phyloP scores from a whole-genome alignment of 2,797 vertebrate species.

The Okamejei kenojei region DNA sequence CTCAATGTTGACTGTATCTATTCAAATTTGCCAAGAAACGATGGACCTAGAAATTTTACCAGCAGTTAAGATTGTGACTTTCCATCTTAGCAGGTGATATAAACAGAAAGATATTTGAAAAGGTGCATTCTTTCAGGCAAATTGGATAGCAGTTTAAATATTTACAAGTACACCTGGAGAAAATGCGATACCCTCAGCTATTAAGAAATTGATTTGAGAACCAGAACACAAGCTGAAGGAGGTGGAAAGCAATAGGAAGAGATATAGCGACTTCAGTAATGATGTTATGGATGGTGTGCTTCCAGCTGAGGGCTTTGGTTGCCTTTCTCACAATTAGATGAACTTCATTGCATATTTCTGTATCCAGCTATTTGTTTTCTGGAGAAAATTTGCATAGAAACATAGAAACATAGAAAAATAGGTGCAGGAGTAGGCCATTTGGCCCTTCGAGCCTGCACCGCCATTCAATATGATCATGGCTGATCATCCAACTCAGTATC shows the following conservation, averaged over 20 bases:
- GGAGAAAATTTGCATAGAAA: no score
- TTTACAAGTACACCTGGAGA: not conserved
- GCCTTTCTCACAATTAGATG: not conserved
- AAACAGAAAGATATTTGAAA: not conserved
- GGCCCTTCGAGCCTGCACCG: no score
- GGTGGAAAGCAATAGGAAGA: slow-evolving; percentile 25
- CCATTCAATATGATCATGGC: no score
- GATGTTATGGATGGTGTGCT: slow-evolving; percentile 24
- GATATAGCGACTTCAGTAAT: not conserved
- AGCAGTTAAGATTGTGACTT: not conserved
- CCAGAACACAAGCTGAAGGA: not conserved
- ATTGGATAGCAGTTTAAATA: not conserved
- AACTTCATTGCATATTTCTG: not conserved
- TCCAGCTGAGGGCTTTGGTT: not conserved
- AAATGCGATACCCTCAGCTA: not conserved
- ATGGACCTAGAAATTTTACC: not conserved
- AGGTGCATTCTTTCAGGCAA: not conserved
- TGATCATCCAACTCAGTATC: no score
- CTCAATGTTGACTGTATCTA: no score
- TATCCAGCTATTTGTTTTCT: not conserved
- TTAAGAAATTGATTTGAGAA: not conserved
- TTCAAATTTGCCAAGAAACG: not conserved
- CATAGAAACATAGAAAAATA: no score
- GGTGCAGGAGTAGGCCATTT: no score
- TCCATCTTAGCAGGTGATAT: not conserved